Evolutionary conservation across 2,888 invertebrate genomes (phyloP).

Genomic region (Athalia circularis): DNA sequence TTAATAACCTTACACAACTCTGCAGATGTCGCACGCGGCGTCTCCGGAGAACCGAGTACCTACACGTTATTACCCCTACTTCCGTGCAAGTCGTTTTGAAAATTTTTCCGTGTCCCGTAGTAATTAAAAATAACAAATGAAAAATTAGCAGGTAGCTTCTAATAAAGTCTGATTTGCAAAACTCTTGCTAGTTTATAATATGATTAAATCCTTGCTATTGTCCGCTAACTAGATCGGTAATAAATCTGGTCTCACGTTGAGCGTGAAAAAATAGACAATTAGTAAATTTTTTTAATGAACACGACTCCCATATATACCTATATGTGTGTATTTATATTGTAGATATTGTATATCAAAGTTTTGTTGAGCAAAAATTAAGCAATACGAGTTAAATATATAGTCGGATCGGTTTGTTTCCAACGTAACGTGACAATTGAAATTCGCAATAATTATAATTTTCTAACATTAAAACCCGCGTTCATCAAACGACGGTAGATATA

Average conservation of each 20-base stretch:
- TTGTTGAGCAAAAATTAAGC: neutral
- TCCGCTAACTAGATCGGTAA: neutral
- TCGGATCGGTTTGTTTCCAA: neutral
- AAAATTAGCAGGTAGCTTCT: too few species aligned
- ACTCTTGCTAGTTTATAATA: neutral
- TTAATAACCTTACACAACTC: conserved; percentile 9
- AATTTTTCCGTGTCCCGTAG: too few species aligned
- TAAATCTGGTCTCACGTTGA: conserved; percentile 1
- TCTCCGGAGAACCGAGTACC: conserved; percentile 3
- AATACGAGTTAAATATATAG: neutral
- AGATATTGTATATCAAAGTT: neutral
- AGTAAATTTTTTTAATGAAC: neutral
- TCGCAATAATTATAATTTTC: conserved; percentile 16
- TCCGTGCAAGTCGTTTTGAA: too few species aligned
- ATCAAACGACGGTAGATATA: conserved; percentile 29
- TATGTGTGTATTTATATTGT: neutral
- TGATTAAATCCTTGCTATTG: neutral
- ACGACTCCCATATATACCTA: neutral
- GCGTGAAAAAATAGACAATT: neutral
- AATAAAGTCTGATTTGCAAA: too few species aligned
- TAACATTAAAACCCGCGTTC: conserved; percentile 6
- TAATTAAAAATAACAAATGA: too few species aligned
- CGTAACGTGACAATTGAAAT: neutral
- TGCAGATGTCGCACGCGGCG: neutral
- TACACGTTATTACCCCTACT: neutral